Base-by-base conservation (phyloP, 2,888 invertebrate species). In the Zygothrica quintamaculata region DNA sequence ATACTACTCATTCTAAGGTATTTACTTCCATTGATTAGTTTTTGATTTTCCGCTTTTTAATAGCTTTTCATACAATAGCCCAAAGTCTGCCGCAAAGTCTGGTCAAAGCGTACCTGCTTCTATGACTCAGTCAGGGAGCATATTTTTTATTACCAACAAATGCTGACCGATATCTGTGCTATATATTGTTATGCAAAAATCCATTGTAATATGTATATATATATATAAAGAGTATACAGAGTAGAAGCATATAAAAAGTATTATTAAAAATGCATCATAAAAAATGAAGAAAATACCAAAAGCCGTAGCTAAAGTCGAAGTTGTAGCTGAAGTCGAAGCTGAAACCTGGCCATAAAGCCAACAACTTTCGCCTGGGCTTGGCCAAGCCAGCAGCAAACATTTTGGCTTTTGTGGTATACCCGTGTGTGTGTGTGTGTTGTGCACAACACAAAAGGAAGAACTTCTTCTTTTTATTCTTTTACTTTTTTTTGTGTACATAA, bases 161-260 rank as follows among this genome's bases (percentile, higher is more conserved):
- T 50, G 36, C 43, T 74, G 74, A 71, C 85, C 87, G 76, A 82
- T 87, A 85, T 87, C 84, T 77, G 88, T 57, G n/a, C n/a, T n/a
- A n/a, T 53, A 59, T 67, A 86, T 87, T 87, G 86, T 84, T 74
- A 84, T 84, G 86, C 88, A 74, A 84, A n/a, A 84, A 82, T 68
- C 48, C 46, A 56, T 36, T 69, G 61, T 77, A 74, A 77, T 77
- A 58, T 46, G 40, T 59, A 72, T 67, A 58, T 59, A 48, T 52
- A 70, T n/a, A n/a, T n/a, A n/a, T n/a, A n/a, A n/a, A n/a, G n/a
- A n/a, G n/a, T n/a, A n/a, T n/a, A n/a, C n/a, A n/a, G n/a, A n/a
- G n/a, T n/a, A n/a, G n/a, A n/a, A n/a, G n/a, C n/a, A n/a, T 70
- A 66, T 13, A 57, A 65, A 64, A 77, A 74, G 59, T 62, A 61